These are phyloP conservation scores for Lasioglossum figueresi DNA, from an alignment of 2,888 invertebrate species.

Conservation along the genomic window DNA sequence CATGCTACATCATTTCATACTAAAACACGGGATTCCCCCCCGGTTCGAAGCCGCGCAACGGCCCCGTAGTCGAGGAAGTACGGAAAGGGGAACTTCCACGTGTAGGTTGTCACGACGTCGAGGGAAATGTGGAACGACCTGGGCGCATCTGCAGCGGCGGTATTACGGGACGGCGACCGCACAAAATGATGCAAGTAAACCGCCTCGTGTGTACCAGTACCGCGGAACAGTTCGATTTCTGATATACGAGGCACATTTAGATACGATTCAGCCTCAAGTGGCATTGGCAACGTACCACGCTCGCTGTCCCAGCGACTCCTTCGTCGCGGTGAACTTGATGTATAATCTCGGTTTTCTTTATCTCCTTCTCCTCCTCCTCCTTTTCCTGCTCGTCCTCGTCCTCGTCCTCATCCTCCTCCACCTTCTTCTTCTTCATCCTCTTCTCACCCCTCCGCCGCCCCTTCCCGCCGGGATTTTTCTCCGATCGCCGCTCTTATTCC, in stretches of 20 bases:
- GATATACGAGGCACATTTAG: slow-evolving; percentile 71
- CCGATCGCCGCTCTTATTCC: slow-evolving; percentile 12
- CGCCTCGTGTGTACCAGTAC: slow-evolving; percentile 41
- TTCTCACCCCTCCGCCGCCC: neutral
- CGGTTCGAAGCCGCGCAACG: neutral
- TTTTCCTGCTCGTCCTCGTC: neutral
- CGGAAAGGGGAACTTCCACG: slow-evolving; percentile 60
- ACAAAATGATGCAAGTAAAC: slow-evolving; percentile 66
- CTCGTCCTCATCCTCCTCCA: neutral
- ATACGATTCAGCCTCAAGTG: slow-evolving; percentile 68
- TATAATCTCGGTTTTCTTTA: slow-evolving; percentile 65
- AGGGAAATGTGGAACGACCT: slow-evolving; percentile 49
- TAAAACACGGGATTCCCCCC: slow-evolving; percentile 38
- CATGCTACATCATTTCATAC: slow-evolving; percentile 45
- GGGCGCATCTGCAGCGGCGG: slow-evolving; percentile 54
- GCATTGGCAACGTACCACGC: slow-evolving; percentile 56
- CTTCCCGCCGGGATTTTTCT: slow-evolving; percentile 9
- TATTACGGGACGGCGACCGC: slow-evolving; percentile 55
- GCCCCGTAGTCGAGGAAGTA: slow-evolving; percentile 30
- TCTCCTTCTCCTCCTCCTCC: neutral
- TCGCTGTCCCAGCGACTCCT: slow-evolving; percentile 29
- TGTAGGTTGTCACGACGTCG: slow-evolving; percentile 62
- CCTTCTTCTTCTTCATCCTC: neutral
- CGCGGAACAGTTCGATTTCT: slow-evolving; percentile 68
- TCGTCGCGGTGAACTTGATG: slow-evolving; percentile 65